phyloP scores from a whole-genome alignment of 2,797 vertebrate genomes.

The Enteromius afrohamiltoni region DNA sequence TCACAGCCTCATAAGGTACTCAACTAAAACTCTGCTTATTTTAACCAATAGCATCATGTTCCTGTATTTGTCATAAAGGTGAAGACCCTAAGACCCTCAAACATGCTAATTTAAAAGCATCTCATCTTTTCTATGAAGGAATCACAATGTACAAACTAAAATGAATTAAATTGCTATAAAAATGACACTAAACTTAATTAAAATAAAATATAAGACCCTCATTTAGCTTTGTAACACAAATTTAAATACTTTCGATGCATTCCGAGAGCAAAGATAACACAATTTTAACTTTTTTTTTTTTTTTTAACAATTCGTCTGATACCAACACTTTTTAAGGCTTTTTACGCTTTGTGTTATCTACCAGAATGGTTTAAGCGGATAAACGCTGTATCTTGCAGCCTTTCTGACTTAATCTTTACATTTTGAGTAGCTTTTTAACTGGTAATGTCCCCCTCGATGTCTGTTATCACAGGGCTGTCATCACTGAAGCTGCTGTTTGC shows the following conservation, averaged over 20 bases:
- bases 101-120: neutral
- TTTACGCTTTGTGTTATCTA: neutral
- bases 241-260: no score
- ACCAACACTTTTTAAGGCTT: neutral
- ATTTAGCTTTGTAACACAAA: no score
- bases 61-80: neutral
- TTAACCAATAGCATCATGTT: neutral
- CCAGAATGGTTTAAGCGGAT: neutral
- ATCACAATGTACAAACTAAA: neutral
- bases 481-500: constrained; percentile 24
- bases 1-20: neutral
- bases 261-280: no score
- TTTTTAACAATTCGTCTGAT: neutral
- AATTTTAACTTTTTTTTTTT: no score
- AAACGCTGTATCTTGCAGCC: neutral
- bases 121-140: neutral
- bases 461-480: constrained; percentile 24
- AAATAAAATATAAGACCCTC: neutral
- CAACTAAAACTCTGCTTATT: neutral
- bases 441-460: constrained; percentile 18
- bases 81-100: neutral
- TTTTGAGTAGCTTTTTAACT: constrained; percentile 9
- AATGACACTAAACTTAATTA: neutral
- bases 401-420: neutral
- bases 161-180: no score